Conservation (phyloP, 2,113 vertebrate species). For the Noturus placidus region DNA sequence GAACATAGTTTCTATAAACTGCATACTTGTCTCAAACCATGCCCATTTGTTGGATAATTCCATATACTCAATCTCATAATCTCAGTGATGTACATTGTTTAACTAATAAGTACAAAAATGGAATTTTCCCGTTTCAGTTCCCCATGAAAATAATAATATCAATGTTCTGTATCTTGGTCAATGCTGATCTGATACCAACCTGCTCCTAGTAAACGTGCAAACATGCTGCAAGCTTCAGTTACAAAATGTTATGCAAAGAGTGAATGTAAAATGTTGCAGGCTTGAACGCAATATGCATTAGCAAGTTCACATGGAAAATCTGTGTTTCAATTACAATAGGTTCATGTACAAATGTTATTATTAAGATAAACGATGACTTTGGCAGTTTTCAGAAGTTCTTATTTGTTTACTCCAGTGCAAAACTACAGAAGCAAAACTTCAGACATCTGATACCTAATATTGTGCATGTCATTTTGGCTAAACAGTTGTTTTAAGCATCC, state of each 20-base stretch:
- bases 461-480: not conserved
- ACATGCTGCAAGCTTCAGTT: not conserved
- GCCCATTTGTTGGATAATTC: not conserved
- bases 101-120: not conserved
- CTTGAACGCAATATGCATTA: not conserved
- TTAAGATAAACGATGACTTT: not conserved
- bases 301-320: not conserved
- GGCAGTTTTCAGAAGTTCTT: not conserved
- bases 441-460: not conserved
- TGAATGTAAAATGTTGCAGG: not conserved
- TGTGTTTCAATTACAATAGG: not conserved
- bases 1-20: not conserved
- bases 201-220: not conserved
- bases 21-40: not conserved
- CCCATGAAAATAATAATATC: not conserved
- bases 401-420: not conserved
- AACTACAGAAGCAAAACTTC: not conserved
- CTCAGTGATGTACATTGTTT: too few relatives aligned
- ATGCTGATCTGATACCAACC: too few relatives aligned
- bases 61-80: too few relatives aligned
- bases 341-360: not conserved
- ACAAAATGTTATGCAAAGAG: not conserved
- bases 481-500: not conserved
- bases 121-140: not conserved
- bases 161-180: not conserved